Percentiles rank a stretch among this genome's conserved stretches.
Conservation (phyloP, 2,113 vertebrate species). For the Donacobius atricapilla region DNA sequence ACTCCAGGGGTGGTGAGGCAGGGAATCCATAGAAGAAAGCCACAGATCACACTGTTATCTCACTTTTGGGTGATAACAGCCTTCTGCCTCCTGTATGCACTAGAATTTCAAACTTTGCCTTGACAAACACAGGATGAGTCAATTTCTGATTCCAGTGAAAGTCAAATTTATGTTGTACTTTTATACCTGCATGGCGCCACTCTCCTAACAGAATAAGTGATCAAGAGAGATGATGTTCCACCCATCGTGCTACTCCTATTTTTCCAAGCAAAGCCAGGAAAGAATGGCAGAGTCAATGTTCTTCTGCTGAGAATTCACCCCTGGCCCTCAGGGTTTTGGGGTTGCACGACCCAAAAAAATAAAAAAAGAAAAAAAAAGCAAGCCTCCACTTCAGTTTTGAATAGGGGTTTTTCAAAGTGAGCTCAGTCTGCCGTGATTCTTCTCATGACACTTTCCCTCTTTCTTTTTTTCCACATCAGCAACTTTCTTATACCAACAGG, state of each 20-base stretch:
- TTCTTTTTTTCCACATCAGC: not conserved
- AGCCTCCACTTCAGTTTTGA: not conserved
- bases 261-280: not conserved
- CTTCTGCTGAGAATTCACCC: not conserved
- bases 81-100: not conserved
- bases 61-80: not conserved
- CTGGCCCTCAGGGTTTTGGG: not conserved
- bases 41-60: not conserved
- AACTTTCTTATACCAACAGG: conserved; percentile 6
- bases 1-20: not conserved
- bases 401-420: not conserved
- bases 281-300: not conserved
- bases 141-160: not conserved
- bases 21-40: not conserved
- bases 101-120: not conserved
- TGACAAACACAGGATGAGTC: not conserved
- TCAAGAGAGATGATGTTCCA: not conserved
- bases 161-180: not conserved
- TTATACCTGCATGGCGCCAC: not conserved
- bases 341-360: not conserved
- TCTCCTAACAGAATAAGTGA: not conserved
- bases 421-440: not conserved
- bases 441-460: not conserved
- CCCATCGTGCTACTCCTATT: not conserved
- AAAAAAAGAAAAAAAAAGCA: rapidly evolving